Evolutionary conservation across 2,113 vertebrate genomes (phyloP).

Genomic region (Candoia aspera): DNA sequence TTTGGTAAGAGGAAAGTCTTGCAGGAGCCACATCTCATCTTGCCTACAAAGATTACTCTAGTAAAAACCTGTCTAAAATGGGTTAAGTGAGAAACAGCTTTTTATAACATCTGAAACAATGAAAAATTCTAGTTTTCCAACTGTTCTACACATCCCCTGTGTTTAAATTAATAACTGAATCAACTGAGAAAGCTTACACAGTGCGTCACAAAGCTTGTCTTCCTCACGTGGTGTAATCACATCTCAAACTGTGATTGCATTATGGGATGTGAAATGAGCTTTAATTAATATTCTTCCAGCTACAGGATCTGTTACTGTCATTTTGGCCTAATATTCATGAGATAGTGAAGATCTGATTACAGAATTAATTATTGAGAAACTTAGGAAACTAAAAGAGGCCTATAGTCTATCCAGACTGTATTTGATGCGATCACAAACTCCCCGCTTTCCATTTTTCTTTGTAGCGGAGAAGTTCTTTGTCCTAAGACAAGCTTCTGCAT

Average conservation of each 20-base stretch:
- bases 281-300: slow-evolving; percentile 63
- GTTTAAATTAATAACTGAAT: slow-evolving; percentile 43
- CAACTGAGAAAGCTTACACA: slow-evolving; percentile 45
- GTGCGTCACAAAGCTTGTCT: slow-evolving; percentile 42
- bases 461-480: neutral
- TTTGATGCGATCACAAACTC: neutral
- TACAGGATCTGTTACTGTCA: slow-evolving; percentile 48
- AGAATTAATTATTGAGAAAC: slow-evolving; percentile 31
- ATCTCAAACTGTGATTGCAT: slow-evolving; percentile 41
- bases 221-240: slow-evolving; percentile 20
- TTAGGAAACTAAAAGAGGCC: slow-evolving; percentile 24
- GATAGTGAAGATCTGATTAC: slow-evolving; percentile 26
- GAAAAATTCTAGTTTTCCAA: slow-evolving; percentile 34
- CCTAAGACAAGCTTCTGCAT: neutral
- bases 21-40: neutral
- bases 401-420: neutral
- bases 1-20: slow-evolving; percentile 1
- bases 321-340: slow-evolving; percentile 45
- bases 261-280: slow-evolving; percentile 40
- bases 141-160: slow-evolving; percentile 10
- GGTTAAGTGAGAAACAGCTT: slow-evolving; percentile 37
- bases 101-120: slow-evolving; percentile 24
- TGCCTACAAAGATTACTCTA: neutral
- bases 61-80: slow-evolving; percentile 18
- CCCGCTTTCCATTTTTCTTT: neutral